Evolutionary conservation across 30 jellyfish, hydroid and myxozoan genomes (phyloP), one percentile per base, ranked within the genome.

Genomic region (Chrysaora quinquecirrha): DNA sequence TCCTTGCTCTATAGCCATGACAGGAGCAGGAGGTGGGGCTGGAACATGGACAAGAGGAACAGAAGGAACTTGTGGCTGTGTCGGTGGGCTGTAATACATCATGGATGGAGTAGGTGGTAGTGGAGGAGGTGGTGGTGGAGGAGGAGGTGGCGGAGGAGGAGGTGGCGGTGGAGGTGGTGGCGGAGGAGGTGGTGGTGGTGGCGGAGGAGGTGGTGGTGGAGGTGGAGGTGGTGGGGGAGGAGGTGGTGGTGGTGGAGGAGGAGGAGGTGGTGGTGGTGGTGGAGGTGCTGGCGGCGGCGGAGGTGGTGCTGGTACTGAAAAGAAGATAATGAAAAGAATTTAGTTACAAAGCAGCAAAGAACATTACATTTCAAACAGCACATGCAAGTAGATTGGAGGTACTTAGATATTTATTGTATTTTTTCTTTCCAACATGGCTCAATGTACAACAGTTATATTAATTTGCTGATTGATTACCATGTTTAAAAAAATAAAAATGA

Each of bases 91-190:
- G 70, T 34, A 64, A 47, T 50, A 47, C 80, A 77, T 48, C 35
- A 64, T 21, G 12, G 80, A 83, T 0, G 89, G 80, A 34, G 90
- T 35, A 0, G 84, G 82, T n/a, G 89, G 84, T 10, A 71, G 82
- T 0, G 74, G 78, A 66, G 92, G 85, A 19, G 74, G 88, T 33
- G 82, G 83, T 0, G 87, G 87, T 27, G 86, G 90, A 0, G 85
- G 90, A 1, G 91, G 91, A 0, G 91, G 88, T 33, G 83, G 88
- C 0, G 92, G 96, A 0, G 97, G 97, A 3, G 88, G 87, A 1
- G 89, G 90, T n/a, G 89, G 85, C 22, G 89, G 89, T 31, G 89
- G 90, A 4, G 90, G 89, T 0, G 83, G 96, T 9, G 84, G 92
- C 0, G 94, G 94, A 0, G 94, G 80, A 0, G 87, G 86, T 2